phyloP scores from a whole-genome alignment of 1,140 invertebrate species.

The Polypedilum pembai region DNA sequence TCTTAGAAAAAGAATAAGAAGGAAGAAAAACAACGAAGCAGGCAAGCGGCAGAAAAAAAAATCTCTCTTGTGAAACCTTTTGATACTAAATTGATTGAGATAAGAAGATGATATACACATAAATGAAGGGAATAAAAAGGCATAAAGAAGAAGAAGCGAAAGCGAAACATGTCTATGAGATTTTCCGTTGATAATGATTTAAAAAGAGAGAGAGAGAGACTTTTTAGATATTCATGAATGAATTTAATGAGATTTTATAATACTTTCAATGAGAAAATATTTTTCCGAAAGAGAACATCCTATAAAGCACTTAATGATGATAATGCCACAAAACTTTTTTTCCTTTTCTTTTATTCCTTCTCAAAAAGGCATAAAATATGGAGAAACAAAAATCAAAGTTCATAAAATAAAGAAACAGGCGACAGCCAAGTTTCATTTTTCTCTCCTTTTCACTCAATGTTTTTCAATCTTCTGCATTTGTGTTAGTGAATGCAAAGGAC shows the following conservation, averaged over 20 bases:
- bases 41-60: no score
- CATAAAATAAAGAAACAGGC: neutral
- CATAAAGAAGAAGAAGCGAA: no score
- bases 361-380: neutral
- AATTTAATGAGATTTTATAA: conserved; percentile 16
- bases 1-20: no score
- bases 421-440: neutral
- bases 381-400: conserved; percentile 13
- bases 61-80: no score
- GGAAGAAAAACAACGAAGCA: no score
- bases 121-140: no score
- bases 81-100: no score
- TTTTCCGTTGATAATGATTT: neutral
- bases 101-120: no score
- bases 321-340: conserved; percentile 2
- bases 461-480: neutral
- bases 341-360: neutral
- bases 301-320: conserved; percentile 12
- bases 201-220: neutral
- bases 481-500: neutral
- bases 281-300: neutral
- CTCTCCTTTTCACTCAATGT: neutral
- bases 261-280: neutral
- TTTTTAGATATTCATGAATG: conserved; percentile 13
- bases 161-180: neutral